Evolutionary conservation across 2,888 invertebrate genomes (phyloP), one percentile per base, ranked within the genome.

Genomic region (Phengaris alcon): DNA sequence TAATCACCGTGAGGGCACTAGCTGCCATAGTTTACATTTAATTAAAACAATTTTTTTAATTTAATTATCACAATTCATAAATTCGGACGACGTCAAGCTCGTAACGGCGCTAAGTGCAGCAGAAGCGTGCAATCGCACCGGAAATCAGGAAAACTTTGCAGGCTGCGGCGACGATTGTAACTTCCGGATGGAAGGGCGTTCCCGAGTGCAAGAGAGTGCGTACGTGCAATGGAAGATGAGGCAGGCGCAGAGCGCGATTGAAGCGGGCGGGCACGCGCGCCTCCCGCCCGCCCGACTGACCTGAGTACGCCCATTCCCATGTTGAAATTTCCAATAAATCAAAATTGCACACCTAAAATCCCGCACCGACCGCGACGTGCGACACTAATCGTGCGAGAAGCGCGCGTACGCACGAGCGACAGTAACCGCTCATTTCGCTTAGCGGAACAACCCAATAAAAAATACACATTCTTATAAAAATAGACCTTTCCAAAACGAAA

Each of bases 281-380:
- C 82, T 75, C 78, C 84, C 84, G 83, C 87, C 87, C 86, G 87
- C 88, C 87, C 86, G 84, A 82, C 85, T 84, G 82, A 77, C 80
- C 80, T 75, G 78, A 79, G 79, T 80, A 78, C 79, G 79, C 79
- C 79, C 79, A 79, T 79, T 77, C 78, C 76, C 75, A 70, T 70
- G 51, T 70, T 69, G 48, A 70, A 48, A 72, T 22, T 70, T 72
- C 59, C 76, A 22, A 51, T 74, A 77, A 72, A 72, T 72, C 72
- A 72, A 64, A 59, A 74, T 68, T 64, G 51, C 59, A 59, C 64
- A 44, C 51, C 59, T 64, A 48, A 48, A 12, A 64, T 44, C 52
- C 15, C 46, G 48, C 13, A 6, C 48, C 46, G 48, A 68, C 68
- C 46, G 48, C 69, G 51, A 54, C 51, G 51, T 52, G 72, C 35